Conservation (phyloP, 2,888 invertebrate species). For the Disparrhopalites patrizii region DNA sequence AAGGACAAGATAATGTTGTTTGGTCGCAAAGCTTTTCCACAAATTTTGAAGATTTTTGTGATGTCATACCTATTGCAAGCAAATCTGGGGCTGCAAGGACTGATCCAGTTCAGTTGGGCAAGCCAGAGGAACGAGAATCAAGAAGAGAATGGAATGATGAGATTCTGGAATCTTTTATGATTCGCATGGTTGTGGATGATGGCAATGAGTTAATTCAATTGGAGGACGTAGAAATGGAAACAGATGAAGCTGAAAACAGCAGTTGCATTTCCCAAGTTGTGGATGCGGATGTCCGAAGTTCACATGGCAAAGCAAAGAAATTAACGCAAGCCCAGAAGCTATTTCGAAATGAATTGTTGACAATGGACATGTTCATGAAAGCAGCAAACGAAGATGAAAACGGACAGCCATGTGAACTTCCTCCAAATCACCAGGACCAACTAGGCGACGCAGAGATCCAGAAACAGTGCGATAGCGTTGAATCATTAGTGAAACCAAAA, state of each 20-base stretch:
- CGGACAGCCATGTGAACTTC: neutral
- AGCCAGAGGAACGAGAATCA: neutral
- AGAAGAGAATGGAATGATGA: conserved; percentile 17
- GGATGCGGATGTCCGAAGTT: neutral
- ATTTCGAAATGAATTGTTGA: conserved; percentile 9
- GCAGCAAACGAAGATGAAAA: neutral
- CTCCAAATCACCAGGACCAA: too few species aligned
- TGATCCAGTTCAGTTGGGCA: neutral
- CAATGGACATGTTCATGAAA: neutral
- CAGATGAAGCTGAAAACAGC: neutral
- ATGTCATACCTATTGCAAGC: neutral
- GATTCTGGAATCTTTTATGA: conserved; percentile 15
- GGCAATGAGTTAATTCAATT: conserved; percentile 1
- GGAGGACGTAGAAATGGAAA: neutral
- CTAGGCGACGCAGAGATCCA: too few species aligned
- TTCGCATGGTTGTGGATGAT: neutral
- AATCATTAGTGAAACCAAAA: too few species aligned
- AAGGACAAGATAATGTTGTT: conserved; percentile 2
- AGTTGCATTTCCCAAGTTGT: too few species aligned
- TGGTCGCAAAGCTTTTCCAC: conserved; percentile 22
- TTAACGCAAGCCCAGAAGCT: conserved; percentile 14
- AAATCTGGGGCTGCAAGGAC: conserved; percentile 12
- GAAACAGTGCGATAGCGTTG: too few species aligned
- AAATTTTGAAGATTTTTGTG: conserved; percentile 10
- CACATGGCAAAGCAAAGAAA: neutral